phyloP scores from a whole-genome alignment of 37 sponge, comb jelly and placozoan genomes.

The Theonella swinhoei region DNA sequence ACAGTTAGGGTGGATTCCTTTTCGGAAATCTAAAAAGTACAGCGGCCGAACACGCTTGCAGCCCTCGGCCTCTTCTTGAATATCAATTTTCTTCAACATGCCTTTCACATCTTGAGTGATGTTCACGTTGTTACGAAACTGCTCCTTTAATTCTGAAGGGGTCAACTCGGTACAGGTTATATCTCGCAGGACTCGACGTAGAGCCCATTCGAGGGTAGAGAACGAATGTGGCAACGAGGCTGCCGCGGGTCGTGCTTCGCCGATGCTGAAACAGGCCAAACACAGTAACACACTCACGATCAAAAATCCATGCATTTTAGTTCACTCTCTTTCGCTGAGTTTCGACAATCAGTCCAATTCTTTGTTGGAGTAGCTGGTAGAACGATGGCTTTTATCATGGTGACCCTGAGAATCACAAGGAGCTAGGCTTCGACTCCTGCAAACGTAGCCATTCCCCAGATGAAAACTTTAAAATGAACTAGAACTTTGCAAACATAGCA shows the following conservation, averaged over 20 bases:
- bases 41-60: neutral
- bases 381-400: no score
- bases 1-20: neutral
- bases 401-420: no score
- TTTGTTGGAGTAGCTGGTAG: no score
- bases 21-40: neutral
- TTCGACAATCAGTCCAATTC: no score
- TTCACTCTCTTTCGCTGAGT: no score
- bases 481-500: no score
- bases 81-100: neutral
- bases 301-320: neutral
- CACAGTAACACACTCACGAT: neutral
- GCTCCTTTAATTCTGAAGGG: neutral
- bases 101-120: neutral
- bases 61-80: neutral
- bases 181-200: neutral
- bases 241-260: neutral
- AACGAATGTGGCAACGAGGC: no score
- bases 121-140: neutral
- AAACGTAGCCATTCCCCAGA: no score
- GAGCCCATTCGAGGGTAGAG: neutral
- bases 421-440: no score
- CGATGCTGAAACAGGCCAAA: neutral
- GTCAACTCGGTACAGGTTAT: neutral
- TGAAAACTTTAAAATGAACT: no score